Evolutionary conservation across 2,797 vertebrate species (phyloP).

Genomic region (Malacoctenus gilli): DNA sequence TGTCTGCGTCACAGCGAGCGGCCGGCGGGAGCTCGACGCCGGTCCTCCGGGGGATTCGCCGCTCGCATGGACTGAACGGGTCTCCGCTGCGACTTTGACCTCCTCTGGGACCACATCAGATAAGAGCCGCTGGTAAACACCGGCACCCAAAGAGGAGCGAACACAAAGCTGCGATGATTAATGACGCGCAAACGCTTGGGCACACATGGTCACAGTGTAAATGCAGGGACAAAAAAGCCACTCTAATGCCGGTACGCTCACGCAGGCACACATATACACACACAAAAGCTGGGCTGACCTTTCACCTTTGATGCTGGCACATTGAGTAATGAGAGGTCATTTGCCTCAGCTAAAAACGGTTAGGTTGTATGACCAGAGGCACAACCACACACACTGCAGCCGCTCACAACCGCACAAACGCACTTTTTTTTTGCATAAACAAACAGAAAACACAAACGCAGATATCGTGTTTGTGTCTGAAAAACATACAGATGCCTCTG

Average conservation of each 20-base stretch:
- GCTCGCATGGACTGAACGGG: constrained; percentile 39
- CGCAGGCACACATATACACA: constrained; percentile 5
- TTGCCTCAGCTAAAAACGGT: constrained; percentile 67
- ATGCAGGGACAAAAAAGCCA: constrained; percentile 19
- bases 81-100: constrained; percentile 58
- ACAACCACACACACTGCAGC: constrained; percentile 49
- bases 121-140: constrained; percentile 73
- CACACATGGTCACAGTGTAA: constrained; percentile 6
- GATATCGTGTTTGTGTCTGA: too few species aligned
- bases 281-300: constrained; percentile 36
- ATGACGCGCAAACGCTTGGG: constrained; percentile 35
- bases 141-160: constrained; percentile 58
- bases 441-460: constrained; percentile 21
- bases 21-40: constrained; percentile 11
- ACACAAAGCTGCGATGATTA: constrained; percentile 64
- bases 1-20: constrained; percentile 32
- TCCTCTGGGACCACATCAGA: constrained; percentile 58
- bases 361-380: constrained; percentile 56
- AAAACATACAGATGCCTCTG: constrained; percentile 18
- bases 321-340: constrained; percentile 75
- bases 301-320: constrained; percentile 63
- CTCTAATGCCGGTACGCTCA: constrained; percentile 26
- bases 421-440: neutral
- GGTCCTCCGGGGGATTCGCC: constrained; percentile 20
- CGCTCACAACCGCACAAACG: too few species aligned